Evolutionary conservation across 2,888 invertebrate genomes (phyloP).

Genomic region (Pemphredon lugubris): DNA sequence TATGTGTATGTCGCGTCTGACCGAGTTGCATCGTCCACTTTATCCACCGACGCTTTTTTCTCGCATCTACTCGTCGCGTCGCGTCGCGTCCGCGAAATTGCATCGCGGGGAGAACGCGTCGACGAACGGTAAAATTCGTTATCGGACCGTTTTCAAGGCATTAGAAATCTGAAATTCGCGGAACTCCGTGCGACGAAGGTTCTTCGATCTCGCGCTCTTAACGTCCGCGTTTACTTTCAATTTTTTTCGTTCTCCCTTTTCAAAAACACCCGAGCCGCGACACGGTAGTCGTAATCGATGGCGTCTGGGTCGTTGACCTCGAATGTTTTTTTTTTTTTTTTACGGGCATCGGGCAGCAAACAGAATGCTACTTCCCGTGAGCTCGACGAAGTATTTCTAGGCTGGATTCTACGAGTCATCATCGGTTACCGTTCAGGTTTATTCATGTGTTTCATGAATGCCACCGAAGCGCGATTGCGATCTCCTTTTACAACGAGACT

Average conservation of each 20-base stretch:
- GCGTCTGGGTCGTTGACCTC: neutral
- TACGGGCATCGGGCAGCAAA: too few species aligned
- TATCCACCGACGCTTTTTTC: constrained; percentile 15
- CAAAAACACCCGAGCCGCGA: too few species aligned
- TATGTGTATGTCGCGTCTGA: constrained; percentile 17
- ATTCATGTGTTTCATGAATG: constrained; percentile 13
- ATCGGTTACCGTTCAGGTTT: constrained; percentile 10
- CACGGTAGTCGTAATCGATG: too few species aligned
- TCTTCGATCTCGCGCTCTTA: neutral
- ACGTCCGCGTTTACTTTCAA: neutral
- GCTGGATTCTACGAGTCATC: constrained; percentile 18
- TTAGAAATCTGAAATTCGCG: constrained; percentile 36
- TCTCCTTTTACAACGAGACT: constrained; percentile 30
- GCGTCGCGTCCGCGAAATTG: constrained; percentile 23
- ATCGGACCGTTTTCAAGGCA: constrained; percentile 37
- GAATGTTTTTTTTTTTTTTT: neutral
- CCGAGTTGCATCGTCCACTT: constrained; percentile 34
- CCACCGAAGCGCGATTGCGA: constrained; percentile 22
- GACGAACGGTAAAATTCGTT: constrained; percentile 13
- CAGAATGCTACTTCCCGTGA: neutral
- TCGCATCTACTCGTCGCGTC: constrained; percentile 11
- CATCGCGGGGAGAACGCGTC: constrained; percentile 16
- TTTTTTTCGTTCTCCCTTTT: too few species aligned
- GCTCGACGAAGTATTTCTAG: constrained; percentile 7
- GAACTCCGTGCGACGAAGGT: neutral